Evolutionary conservation across 2,797 vertebrate species (phyloP), one percentile per base, ranked within the genome.

Genomic region (Enteromius treurensis): DNA sequence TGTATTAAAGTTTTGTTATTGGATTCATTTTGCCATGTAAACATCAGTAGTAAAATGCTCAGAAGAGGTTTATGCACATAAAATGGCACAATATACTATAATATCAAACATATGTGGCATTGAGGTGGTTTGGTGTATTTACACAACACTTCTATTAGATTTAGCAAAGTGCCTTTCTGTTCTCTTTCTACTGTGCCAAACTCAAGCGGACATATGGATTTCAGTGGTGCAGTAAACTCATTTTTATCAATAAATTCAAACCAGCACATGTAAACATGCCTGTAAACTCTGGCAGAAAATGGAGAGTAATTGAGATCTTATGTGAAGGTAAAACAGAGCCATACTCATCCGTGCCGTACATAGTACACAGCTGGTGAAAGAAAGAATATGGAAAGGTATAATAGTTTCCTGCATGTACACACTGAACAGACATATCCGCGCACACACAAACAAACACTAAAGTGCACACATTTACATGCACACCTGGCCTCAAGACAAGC

Each of bases 301-400:
- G 82, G 32, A 65, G 60, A 19, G 55, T 89, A 88, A 89, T 83
- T 85, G 84, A 86, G 84, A 88, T 85, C 86, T 80, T 82, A 86
- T 86, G 86, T 79, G 53, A 70, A 86, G 77, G 83, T 84, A 83
- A 77, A 82, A 79, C 65, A 82, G 40, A 71, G 58, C 49, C 21
- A 82, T 67, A 37, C 58, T 69, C 37, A 32, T 85, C 79, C 58
- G 15, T 34, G 26, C 73, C 47, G 21, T 42, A 81, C 80, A 79
- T 62, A 81, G 62, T 77, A 83, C 76, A 83, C 83, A 85, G 85
- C 81, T 82, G 81, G 65, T 69, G 83, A 32, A 51, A 67, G 77
- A 62, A 77, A 55, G 67, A 84, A 78, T 53, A 64, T 47, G 62
- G 67, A 86, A 75, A 79, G 79, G 76, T 68, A 65, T 85, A 88